Evolutionary conservation across 2,113 vertebrate species (phyloP).

Genomic region (Lutjanus erythropterus): DNA sequence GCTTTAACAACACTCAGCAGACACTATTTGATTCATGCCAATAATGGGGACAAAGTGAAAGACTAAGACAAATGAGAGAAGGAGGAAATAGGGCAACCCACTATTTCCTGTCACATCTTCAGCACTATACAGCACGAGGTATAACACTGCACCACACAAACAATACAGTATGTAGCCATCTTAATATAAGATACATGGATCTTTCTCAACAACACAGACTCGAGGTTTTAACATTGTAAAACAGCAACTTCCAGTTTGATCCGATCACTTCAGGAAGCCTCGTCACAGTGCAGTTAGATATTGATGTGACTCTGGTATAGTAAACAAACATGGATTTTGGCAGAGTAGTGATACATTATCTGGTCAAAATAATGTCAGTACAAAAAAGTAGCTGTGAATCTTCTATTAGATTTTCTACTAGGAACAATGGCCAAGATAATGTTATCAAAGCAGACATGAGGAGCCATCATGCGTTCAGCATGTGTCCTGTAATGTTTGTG

Average conservation of each 20-base stretch:
- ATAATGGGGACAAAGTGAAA: neutral
- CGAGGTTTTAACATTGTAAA: neutral
- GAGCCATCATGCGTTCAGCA: slow-evolving; percentile 9
- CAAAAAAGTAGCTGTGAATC: neutral
- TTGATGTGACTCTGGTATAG: neutral
- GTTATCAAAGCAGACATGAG: slow-evolving; percentile 8
- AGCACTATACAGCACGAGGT: neutral
- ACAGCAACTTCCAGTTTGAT: neutral
- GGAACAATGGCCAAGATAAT: slow-evolving; percentile 18
- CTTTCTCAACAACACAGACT: neutral
- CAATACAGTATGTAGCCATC: too few relatives aligned
- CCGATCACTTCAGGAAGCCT: slow-evolving; percentile 13
- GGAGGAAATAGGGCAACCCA: slow-evolving; percentile 57
- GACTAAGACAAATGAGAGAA: slow-evolving; percentile 36
- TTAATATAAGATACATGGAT: neutral
- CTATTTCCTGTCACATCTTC: slow-evolving; percentile 61
- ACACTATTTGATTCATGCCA: neutral
- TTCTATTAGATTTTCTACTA: neutral
- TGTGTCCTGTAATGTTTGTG: slow-evolving; percentile 34
- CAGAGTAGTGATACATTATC: neutral
- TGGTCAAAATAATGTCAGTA: neutral
- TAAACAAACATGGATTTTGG: slow-evolving; percentile 8
- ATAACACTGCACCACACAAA: neutral
- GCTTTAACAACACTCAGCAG: neutral
- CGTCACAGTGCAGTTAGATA: neutral